Evolutionary conservation across 2,797 vertebrate species (phyloP).

Genomic region (Leuciscus waleckii): DNA sequence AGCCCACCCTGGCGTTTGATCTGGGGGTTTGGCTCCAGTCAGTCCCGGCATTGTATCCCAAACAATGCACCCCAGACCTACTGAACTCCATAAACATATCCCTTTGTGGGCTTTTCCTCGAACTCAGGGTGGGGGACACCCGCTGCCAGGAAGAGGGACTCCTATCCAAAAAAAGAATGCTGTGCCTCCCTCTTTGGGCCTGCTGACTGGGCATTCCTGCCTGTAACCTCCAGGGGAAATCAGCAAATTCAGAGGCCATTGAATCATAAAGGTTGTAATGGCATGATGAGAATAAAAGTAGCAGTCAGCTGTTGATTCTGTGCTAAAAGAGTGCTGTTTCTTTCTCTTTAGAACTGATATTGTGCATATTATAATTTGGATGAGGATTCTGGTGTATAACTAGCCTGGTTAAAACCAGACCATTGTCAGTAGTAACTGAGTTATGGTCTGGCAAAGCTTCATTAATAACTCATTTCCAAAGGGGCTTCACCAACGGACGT

Average conservation of each 20-base stretch:
- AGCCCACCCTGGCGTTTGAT: constrained; percentile 79
- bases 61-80: constrained; percentile 85
- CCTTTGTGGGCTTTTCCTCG: constrained; percentile 79
- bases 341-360: not conserved
- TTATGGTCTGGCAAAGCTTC: not conserved
- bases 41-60: constrained; percentile 85
- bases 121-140: constrained; percentile 80
- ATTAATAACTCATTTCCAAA: no score
- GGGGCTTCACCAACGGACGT: no score
- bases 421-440: no score
- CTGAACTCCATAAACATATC: constrained; percentile 81
- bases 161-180: constrained; percentile 78
- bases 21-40: constrained; percentile 82
- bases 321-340: not conserved
- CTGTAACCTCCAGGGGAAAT: constrained; percentile 37
- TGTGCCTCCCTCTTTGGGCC: constrained; percentile 61
- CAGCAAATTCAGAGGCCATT: constrained; percentile 8
- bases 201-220: constrained; percentile 74
- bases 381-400: not conserved
- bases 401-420: no score
- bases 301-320: not conserved
- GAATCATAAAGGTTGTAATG: constrained; percentile 1
- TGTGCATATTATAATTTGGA: not conserved
- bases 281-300: not conserved
- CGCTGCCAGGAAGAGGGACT: constrained; percentile 81